A percentile compares a stretch with the other conserved stretches of the same genome.
Conservation (phyloP, 1,140 invertebrate species). For the Phymorhynchus buccinoides region DNA sequence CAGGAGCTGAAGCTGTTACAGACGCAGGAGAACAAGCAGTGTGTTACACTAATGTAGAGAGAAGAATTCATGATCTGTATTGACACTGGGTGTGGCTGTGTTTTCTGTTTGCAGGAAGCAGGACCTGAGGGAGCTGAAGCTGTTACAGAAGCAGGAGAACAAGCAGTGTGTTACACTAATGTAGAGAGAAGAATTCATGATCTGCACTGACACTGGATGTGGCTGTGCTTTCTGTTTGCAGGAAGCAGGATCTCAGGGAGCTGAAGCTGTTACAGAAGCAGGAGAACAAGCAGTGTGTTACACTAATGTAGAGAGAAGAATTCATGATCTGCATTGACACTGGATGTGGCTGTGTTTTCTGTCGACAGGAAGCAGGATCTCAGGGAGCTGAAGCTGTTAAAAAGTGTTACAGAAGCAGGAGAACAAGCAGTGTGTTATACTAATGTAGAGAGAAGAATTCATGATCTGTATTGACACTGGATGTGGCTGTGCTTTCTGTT, state of each 20-base stretch:
- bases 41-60: too few species aligned
- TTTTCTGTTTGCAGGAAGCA: constrained; percentile 81
- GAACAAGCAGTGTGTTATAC: constrained; percentile 98
- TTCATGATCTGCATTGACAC: too few species aligned
- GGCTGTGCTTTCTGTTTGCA: constrained; percentile 51
- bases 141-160: constrained; percentile 98
- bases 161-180: too few species aligned
- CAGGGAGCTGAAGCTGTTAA: constrained; percentile 93
- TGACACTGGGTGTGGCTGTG: too few species aligned
- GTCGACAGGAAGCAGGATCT: constrained; percentile 89
- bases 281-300: constrained; percentile 98
- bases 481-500: not conserved
- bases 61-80: too few species aligned
- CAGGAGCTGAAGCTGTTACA: constrained; percentile 96
- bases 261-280: constrained; percentile 98
- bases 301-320: not conserved
- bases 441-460: not conserved
- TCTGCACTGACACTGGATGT: too few species aligned
- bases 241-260: constrained; percentile 94
- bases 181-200: too few species aligned
- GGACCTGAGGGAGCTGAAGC: constrained; percentile 94
- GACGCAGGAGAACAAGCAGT: constrained; percentile 97
- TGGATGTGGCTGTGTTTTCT: not conserved
- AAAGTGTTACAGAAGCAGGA: constrained; percentile 99
- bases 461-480: too few species aligned